Evolutionary conservation across 1,140 invertebrate genomes (phyloP).

Genomic region (Drosophila ananassae): DNA sequence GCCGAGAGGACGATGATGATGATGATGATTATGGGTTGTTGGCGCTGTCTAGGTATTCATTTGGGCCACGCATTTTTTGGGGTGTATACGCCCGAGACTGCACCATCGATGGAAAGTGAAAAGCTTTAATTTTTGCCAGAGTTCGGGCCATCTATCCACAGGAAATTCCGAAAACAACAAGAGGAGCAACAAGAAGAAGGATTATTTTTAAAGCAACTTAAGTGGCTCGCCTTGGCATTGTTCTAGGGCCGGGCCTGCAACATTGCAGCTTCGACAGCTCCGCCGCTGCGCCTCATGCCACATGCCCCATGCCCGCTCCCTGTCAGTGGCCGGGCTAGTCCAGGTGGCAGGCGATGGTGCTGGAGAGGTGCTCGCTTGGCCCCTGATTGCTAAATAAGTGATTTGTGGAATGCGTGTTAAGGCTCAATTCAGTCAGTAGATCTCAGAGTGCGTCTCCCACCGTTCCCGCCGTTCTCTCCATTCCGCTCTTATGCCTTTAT

Average conservation of each 20-base stretch:
- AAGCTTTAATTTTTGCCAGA: constrained; percentile 66
- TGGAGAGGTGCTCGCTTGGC: constrained; percentile 2
- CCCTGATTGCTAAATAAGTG: constrained; percentile 77
- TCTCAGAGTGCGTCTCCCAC: constrained; percentile 23
- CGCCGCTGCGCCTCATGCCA: constrained; percentile 21
- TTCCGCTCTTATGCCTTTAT: constrained; percentile 60
- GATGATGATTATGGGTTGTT: constrained; percentile 75
- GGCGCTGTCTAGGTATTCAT: constrained; percentile 71
- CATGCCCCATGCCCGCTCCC: constrained; percentile 23
- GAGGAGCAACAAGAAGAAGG: neutral
- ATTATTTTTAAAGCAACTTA: constrained; percentile 79
- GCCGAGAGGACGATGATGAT: constrained; percentile 28
- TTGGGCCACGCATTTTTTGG: constrained; percentile 65
- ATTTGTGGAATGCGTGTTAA: constrained; percentile 66
- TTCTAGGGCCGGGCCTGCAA: constrained; percentile 63
- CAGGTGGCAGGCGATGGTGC: too few species aligned
- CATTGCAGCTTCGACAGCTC: constrained; percentile 61
- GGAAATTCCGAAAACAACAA: neutral
- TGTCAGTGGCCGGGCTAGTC: constrained; percentile 5
- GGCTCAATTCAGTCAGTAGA: constrained; percentile 46
- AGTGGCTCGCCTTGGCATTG: constrained; percentile 60
- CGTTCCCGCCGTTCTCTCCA: neutral
- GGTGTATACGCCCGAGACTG: constrained; percentile 50
- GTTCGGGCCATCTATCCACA: constrained; percentile 7
- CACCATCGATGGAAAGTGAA: constrained; percentile 63